Percentiles rank a stretch among this genome's conserved stretches.
Evolutionary conservation across 2,113 vertebrate genomes (phyloP).

Genomic region (Hemiprocne comata): DNA sequence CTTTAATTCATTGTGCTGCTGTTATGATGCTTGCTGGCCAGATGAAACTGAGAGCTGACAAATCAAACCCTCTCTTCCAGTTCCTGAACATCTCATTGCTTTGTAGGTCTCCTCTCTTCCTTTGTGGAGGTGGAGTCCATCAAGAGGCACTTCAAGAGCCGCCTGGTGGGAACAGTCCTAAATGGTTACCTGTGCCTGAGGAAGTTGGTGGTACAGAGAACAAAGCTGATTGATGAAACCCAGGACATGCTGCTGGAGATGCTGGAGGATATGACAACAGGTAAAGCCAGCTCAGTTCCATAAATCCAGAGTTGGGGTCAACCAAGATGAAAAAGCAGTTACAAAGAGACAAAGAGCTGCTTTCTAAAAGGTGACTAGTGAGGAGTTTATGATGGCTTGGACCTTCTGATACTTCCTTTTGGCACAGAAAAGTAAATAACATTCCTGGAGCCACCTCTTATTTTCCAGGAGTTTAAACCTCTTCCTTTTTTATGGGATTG

Average conservation of each 20-base stretch:
- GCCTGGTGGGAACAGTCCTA: constrained; percentile 94
- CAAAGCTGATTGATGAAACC: constrained; percentile 97
- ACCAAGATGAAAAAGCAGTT: background rate
- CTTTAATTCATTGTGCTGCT: background rate
- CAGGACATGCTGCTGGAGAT: constrained; percentile 99
- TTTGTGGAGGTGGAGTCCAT: constrained; percentile 99
- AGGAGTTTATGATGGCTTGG: background rate
- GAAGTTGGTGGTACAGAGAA: constrained; percentile 96
- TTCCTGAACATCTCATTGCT: background rate
- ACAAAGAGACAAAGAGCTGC: background rate
- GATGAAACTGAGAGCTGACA: background rate
- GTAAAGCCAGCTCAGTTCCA: constrained; percentile 50
- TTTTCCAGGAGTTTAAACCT: background rate
- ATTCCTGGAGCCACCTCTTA: background rate
- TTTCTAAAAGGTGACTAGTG: background rate
- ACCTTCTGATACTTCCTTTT: background rate
- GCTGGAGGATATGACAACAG: constrained; percentile 99
- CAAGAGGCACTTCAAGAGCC: constrained; percentile 96
- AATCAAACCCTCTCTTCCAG: background rate
- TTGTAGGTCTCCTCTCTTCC: constrained; percentile 91
- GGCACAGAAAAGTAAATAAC: background rate
- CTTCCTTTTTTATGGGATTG: background rate
- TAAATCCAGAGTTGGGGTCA: background rate
- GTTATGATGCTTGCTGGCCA: background rate
- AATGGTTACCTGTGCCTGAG: constrained; percentile 96